A percentile compares a stretch with the other conserved stretches of the same genome.
These are phyloP conservation scores for Pissodes strobi DNA, from an alignment of 1,140 invertebrate genomes.

Conservation along the genomic window DNA sequence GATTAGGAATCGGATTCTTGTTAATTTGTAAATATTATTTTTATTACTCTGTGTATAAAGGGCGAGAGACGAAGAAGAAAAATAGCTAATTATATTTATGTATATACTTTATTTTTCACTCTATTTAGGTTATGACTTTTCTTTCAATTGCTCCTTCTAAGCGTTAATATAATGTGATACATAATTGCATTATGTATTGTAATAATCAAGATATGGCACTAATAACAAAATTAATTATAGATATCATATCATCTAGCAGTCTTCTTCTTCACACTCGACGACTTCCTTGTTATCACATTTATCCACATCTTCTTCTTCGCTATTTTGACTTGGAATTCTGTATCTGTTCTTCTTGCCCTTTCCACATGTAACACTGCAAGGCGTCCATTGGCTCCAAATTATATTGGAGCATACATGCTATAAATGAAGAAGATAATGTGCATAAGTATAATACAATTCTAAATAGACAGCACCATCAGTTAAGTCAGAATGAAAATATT, in stretches of 20 bases:
- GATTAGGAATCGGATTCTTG: neutral
- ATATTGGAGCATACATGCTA: slow-evolving; percentile 33
- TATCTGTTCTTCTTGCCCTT: slow-evolving; percentile 69
- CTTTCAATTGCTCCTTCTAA: no score
- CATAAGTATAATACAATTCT: neutral
- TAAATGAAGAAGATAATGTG: slow-evolving; percentile 9
- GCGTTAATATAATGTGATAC: no score
- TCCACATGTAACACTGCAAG: slow-evolving; percentile 79
- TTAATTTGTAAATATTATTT: slow-evolving; percentile 29
- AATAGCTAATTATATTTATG: neutral
- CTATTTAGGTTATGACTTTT: no score
- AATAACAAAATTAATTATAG: no score
- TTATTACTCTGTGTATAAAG: slow-evolving; percentile 25
- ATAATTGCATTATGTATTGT: no score
- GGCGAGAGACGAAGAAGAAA: slow-evolving; percentile 14
- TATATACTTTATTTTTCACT: slow-evolving; percentile 1
- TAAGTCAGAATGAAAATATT: neutral
- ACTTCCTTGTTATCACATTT: slow-evolving; percentile 49
- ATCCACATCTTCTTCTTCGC: slow-evolving; percentile 38
- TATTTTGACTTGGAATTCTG: slow-evolving; percentile 47
- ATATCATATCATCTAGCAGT: no score
- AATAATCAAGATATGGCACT: no score
- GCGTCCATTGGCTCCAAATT: slow-evolving; percentile 75
- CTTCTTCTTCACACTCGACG: slow-evolving; percentile 51
- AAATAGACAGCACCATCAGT: neutral